Base-by-base conservation (phyloP, 1,140 invertebrate species). In the Bradysia coprophila region DNA sequence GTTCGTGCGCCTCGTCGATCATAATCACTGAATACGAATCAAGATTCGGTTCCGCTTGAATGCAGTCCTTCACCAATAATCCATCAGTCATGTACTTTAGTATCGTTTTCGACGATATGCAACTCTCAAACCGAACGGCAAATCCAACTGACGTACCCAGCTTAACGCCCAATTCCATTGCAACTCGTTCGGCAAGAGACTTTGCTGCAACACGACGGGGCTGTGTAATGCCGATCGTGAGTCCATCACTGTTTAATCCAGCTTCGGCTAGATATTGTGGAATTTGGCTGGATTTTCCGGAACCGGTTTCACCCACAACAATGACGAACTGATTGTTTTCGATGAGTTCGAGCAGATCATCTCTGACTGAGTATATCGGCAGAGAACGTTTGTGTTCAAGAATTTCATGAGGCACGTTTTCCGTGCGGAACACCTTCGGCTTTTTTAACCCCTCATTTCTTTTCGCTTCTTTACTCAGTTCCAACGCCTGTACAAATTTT, bases 81-180 rank as follows among this genome's bases (percentile, higher is more conserved):
- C 94, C 94, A 51, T 98, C 94, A 51, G 93, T 98, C 92, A 98
- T 96, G 78, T 97, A 97, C n/a, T n/a, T n/a, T n/a, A n/a, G n/a
- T n/a, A n/a, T n/a, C n/a, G n/a, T n/a, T n/a, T n/a, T n/a, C n/a
- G n/a, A n/a, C n/a, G n/a, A n/a, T n/a, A n/a, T n/a, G n/a, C n/a
- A n/a, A 59, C 56, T 57, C 56, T 92, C 88, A 42, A 93, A 61
- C 34, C 89, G 71, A 48, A 98, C 92, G 43, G 90, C 80, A 64
- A 87, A 97, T 40, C 89, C 91, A 52, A 95, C 78, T 44, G 80
- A 76, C 39, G 76, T 71, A 1, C 91, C 87, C 37, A 89, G 51
- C 49, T 71, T 53, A 71, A 85, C 88, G 32, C 71, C 61, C 57
- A 86, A 71, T 62, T 97, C 90, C 31, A 69, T 55, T 42, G 86